Base-by-base conservation (phyloP, 2,888 invertebrate species). In the Tachina fera region DNA sequence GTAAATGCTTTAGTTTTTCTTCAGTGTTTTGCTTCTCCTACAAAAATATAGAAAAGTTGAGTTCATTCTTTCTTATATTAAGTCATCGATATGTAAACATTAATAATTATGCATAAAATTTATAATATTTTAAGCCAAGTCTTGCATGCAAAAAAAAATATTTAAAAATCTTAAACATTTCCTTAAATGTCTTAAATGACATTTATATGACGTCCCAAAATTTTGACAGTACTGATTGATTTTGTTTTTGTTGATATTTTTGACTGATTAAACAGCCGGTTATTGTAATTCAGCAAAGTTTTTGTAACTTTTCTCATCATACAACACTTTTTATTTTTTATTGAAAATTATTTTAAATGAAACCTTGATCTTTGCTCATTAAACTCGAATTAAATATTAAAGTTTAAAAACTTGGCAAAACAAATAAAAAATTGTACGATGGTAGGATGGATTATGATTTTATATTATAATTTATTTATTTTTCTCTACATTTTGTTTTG, bases 281-380 rank as follows among this genome's bases (percentile, higher is more conserved):
- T 56, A 49, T 56, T 61, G n/a, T 47, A 43, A 58, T 16, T 10
- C 39, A 56, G 16, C 70, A 71, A n/a, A 63, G 56, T 43, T 65
- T 49, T 22, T 72, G 41, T 43, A 41, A 49, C 47, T 63, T 71
- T 63, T 22, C 53, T 49, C 31, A 72, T 56, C 43, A 56, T 67
- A 39, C 31, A 31, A 31, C 31, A 31, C 31, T 31, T 63, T 56
- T 49, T n/a, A n/a, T n/a, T 13, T 31, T 49, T 71, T 47, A 2
- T 9, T 11, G n/a, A 49, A 51, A 43, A 67, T 45, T 11, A 19
- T 74, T 68, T 53, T 72, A 56, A 77, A 39, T 43, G n/a, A 77
- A 71, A 77, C 83, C 83, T 83, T 83, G 83, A 83, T 72, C 83
- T 83, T 83, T 83, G 51, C 51, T 83, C 58, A 67, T 72, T 77